Base-by-base conservation (phyloP, 2,113 vertebrate genomes). In the Lophochroa leadbeateri region DNA sequence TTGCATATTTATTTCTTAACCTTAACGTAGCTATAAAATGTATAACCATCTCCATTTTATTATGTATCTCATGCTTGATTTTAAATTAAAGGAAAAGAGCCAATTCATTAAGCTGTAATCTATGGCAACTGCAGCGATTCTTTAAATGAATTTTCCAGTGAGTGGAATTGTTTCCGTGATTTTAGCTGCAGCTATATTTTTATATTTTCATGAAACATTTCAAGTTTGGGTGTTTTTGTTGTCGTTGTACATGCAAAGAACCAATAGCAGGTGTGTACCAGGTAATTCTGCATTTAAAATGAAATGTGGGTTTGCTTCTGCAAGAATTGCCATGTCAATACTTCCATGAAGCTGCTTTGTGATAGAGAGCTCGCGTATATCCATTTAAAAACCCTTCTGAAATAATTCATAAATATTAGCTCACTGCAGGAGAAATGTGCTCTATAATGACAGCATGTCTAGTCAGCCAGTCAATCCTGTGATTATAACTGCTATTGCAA, bases 1-100 rank as follows among this genome's bases (percentile, higher is more conserved):
- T 95, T 96, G 83, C 92, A 82, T 96, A 94, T 84, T 94, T 91
- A 88, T 94, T 91, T 94, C 80, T 92, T 95, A 92, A 96, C 94
- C 91, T 89, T 96, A 84, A 81, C 10, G 0, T 71, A 84, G 43
- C 68, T 89, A 70, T 86, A 71, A 86, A 81, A 83, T 63, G 29
- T 94, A 75, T 88, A 94, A 88, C 72, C 3, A 4, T 91, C 60
- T 92, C 43, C 27, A 60, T 95, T 88, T 91, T 86, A 92, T 88
- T 92, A 91, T 68, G 37, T 86, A 84, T 71, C 55, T 90, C 29
- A 41, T 64, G 69, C 50, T 60, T 78, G 64, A 64, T 67, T 96
- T 91, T 81, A 94, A 96, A 92, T 93, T 92, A 92, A 88, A 88
- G 76, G 18, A 90, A 86, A 86, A 80, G 50, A 78, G 50, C 37